These are phyloP conservation scores for Toxonevra muliebris DNA, from an alignment of 2,888 invertebrate species.

Conservation along the genomic window DNA sequence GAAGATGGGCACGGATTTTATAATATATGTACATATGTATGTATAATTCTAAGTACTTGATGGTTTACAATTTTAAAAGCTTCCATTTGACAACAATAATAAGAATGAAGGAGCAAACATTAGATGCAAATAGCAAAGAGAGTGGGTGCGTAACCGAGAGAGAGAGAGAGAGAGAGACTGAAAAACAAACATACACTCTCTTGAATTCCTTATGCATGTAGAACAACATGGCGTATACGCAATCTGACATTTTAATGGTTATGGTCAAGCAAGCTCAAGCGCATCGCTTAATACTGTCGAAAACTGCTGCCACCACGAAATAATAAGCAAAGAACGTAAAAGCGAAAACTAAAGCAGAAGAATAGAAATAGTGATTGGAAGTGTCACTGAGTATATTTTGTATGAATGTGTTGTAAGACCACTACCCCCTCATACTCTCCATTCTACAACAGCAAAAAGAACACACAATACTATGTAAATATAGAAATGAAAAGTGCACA, in stretches of 20 bases:
- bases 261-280: constrained; percentile 60
- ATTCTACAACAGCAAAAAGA: no score
- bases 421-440: no score
- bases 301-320: constrained; percentile 10
- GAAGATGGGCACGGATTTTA: no score
- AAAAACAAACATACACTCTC: constrained; percentile 39
- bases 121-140: constrained; percentile 12
- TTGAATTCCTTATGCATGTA: constrained; percentile 24
- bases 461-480: no score
- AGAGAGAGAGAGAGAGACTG: constrained; percentile 37
- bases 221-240: constrained; percentile 52
- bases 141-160: constrained; percentile 38
- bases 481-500: no score
- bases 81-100: constrained; percentile 4
- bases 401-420: no score
- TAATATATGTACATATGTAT: no score
- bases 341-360: constrained; percentile 38
- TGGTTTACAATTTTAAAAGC: neutral
- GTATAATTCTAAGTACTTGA: neutral
- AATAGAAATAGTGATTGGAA: no score
- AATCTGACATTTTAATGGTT: constrained; percentile 57
- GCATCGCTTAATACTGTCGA: constrained; percentile 42
- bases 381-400: no score
- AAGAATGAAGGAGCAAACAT: neutral
- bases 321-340: constrained; percentile 25